phyloP scores from a whole-genome alignment of 2,888 invertebrate genomes.

The Eristalis tenax region DNA sequence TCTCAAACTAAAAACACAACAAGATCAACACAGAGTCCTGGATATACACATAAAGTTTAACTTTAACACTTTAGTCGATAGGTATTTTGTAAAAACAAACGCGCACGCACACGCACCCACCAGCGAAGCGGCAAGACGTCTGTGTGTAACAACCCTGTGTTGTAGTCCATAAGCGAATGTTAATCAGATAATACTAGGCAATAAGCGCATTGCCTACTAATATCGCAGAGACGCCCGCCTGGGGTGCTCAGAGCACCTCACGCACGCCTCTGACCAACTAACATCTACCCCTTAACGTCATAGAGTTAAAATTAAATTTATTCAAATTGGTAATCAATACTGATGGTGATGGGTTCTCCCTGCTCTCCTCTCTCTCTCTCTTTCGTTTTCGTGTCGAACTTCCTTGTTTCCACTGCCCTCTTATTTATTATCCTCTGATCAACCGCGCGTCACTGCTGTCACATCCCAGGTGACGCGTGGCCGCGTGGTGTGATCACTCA shows the following conservation, averaged over 20 bases:
- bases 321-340: constrained; percentile 33
- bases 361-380: neutral
- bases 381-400: constrained; percentile 2
- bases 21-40: constrained; percentile 49
- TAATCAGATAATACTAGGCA: constrained; percentile 73
- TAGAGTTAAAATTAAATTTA: constrained; percentile 44
- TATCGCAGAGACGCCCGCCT: constrained; percentile 72
- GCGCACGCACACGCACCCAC: neutral
- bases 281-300: constrained; percentile 57
- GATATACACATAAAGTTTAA: constrained; percentile 62
- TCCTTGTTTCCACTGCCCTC: neutral
- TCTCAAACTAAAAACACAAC: constrained; percentile 57
- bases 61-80: constrained; percentile 50
- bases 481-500: constrained; percentile 30
- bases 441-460: neutral
- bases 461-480: neutral
- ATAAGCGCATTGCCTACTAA: constrained; percentile 74
- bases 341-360: constrained; percentile 61
- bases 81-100: constrained; percentile 37
- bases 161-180: constrained; percentile 21
- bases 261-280: constrained; percentile 42
- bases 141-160: constrained; percentile 27
- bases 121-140: neutral
- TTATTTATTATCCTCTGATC: constrained; percentile 31
- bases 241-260: neutral